Evolutionary conservation across 2,797 vertebrate species (phyloP), one percentile per base, ranked within the genome.

Genomic region (Ctenochaetus hawaiiensis): DNA sequence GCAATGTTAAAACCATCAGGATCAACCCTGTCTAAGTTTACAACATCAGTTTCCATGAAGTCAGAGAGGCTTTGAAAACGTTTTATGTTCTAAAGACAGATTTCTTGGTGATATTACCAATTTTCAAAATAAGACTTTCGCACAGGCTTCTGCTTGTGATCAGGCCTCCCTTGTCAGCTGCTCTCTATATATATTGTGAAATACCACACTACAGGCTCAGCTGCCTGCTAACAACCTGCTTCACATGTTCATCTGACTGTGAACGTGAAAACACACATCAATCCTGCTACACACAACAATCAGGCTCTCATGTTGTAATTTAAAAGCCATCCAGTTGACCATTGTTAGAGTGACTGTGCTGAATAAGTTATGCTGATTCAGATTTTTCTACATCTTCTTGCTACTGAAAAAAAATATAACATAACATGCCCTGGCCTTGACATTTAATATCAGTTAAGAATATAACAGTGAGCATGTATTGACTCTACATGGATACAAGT

Each of bases 191-290:
- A 57, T 41, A 48, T 10, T 18, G n/a, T 5, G 20, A 11, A 34
- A 1, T 16, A 6, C 5, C 2, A 1, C 12, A 6, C 41, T 30
- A 18, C 20, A 54, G n/a, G 26, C 71, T 67, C 53, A 23, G 54
- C 54, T 44, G 51, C 49, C 65, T 45, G 13, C 12, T 53, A 67
- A 73, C 23, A 63, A 59, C 47, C 58, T 41, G 48, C 49, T 20
- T 37, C 30, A 72, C 34, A 26, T 22, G 51, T 20, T 54, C 11
- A 69, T 78, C 68, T 79, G 45, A 76, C 71, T 6, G 20, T 30
- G 54, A 71, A 74, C 48, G 26, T 22, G 30, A 61, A 59, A 77
- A 65, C 66, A 69, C 3, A 11, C 30, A 39, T 53, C n/a, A 16
- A 23, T 8, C 45, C 3, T 26, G 13, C 59, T 45, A 17, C 52